These are phyloP conservation scores for Acanthosepion esculentum DNA, from an alignment of 2,888 invertebrate genomes.

Conservation along the genomic window DNA sequence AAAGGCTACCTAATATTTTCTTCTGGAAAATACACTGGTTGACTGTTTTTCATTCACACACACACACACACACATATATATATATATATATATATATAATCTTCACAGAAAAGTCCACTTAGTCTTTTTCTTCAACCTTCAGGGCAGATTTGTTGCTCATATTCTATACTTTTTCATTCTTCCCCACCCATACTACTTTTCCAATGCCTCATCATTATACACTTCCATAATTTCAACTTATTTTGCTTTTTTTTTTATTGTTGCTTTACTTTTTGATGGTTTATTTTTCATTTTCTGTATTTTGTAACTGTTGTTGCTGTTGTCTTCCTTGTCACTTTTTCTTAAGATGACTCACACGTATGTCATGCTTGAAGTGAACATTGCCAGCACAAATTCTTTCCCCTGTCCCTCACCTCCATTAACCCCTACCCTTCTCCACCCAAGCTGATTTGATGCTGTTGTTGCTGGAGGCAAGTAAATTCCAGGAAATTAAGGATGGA, in stretches of 20 bases:
- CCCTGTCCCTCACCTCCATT: neutral
- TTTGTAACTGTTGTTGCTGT: neutral
- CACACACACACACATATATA: too few species aligned
- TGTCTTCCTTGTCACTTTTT: neutral
- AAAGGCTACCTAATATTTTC: too few species aligned
- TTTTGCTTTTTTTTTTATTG: neutral
- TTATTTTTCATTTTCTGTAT: neutral
- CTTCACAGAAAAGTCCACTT: too few species aligned
- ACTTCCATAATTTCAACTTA: neutral
- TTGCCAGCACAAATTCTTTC: neutral
- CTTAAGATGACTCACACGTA: conserved; percentile 4
- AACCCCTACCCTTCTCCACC: neutral
- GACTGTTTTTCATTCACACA: too few species aligned
- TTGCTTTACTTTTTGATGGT: neutral
- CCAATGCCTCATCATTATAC: neutral
- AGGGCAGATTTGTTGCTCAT: neutral
- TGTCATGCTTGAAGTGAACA: neutral
- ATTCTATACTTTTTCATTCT: neutral
- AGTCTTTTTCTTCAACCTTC: neutral
- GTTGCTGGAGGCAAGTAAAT: neutral
- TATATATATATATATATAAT: too few species aligned
- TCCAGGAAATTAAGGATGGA: neutral
- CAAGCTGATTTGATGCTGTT: neutral
- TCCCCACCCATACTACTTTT: neutral
- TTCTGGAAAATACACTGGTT: too few species aligned